A percentile compares a stretch with the other conserved stretches of the same genome.
Conservation (phyloP, 2,113 vertebrate species). For the Excalfactoria chinensis region DNA sequence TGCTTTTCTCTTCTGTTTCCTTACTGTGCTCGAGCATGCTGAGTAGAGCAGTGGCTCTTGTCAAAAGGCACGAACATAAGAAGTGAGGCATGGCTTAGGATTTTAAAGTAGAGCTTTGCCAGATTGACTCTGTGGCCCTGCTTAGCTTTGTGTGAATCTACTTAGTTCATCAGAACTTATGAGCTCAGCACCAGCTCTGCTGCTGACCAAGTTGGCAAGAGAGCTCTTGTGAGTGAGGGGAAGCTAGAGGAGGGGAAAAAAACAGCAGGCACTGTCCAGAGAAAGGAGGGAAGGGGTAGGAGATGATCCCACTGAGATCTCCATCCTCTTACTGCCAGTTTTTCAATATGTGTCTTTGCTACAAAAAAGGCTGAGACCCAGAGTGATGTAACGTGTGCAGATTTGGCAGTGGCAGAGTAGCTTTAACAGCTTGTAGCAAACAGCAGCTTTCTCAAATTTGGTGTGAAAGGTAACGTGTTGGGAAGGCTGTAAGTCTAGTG, state of each 20-base stretch:
- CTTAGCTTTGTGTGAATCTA: not conserved
- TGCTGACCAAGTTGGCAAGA: not conserved
- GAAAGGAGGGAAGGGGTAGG: not conserved
- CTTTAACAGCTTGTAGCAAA: not conserved
- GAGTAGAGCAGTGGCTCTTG: not conserved
- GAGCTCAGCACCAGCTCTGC: not conserved
- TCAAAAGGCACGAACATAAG: not conserved
- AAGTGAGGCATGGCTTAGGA: not conserved
- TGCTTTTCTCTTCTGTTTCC: not conserved
- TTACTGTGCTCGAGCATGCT: not conserved
- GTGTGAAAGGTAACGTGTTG: not conserved
- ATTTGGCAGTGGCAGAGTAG: not conserved
- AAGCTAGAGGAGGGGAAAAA: not conserved
- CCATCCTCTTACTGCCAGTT: not conserved
- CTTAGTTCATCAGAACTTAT: not conserved
- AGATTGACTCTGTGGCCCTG: fast-evolving
- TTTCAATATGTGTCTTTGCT: not conserved
- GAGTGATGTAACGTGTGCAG: not conserved
- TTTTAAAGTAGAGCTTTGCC: not conserved
- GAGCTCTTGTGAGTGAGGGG: not conserved
- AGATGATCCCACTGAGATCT: not conserved
- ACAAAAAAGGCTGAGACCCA: not conserved
- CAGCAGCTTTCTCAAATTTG: not conserved
- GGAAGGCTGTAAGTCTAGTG: not conserved
- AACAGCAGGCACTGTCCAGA: not conserved